Percentiles rank a stretch among this genome's conserved stretches.
Evolutionary conservation across 2,113 vertebrate species (phyloP).

Genomic region (Bostrychus sinensis): DNA sequence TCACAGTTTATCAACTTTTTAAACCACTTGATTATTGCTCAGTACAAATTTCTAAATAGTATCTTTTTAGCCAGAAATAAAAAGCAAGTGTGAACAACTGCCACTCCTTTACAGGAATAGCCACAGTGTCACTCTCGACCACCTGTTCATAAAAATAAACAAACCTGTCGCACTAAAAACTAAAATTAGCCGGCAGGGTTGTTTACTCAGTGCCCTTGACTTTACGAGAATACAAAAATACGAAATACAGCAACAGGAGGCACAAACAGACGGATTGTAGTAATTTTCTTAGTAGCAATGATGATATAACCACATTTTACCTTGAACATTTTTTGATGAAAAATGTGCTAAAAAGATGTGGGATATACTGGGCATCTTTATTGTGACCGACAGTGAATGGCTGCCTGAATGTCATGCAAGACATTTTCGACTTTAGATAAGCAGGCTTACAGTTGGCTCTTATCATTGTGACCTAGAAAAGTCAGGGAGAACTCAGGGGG

Average conservation of each 20-base stretch:
- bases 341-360: background rate
- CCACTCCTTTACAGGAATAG: background rate
- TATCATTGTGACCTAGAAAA: constrained; percentile 67
- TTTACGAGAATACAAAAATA: no score
- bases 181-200: background rate
- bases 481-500: constrained; percentile 50
- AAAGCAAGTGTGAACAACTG: background rate
- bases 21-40: no score
- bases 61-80: background rate
- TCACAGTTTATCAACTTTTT: no score
- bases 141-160: constrained; percentile 3
- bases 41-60: no score
- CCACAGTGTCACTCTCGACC: background rate
- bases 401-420: constrained; percentile 47
- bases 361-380: constrained; percentile 11
- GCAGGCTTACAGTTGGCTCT: constrained; percentile 36
- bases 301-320: no score
- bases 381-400: constrained; percentile 18
- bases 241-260: background rate
- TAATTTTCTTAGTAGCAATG: background rate
- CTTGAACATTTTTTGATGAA: background rate
- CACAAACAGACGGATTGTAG: background rate
- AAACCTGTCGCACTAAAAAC: background rate
- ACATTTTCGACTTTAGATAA: constrained; percentile 47
- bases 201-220: background rate